Evolutionary conservation across 2,113 vertebrate genomes (phyloP).

Genomic region (Oxygymnocypris stewartii): DNA sequence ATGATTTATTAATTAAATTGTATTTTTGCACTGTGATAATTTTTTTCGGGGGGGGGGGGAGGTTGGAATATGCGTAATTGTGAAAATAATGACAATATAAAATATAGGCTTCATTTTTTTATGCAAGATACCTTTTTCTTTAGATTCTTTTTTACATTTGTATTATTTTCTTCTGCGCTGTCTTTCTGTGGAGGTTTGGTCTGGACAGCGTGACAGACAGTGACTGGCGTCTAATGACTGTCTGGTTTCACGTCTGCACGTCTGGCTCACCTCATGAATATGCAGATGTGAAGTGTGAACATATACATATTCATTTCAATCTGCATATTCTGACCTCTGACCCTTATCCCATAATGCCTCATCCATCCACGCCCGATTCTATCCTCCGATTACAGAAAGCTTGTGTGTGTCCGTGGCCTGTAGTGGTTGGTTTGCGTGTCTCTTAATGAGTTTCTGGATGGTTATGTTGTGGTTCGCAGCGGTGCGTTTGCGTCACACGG

Average conservation of each 20-base stretch:
- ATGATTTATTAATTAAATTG: too few relatives aligned
- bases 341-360: background rate
- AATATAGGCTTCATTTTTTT: background rate
- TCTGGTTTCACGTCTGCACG: constrained; percentile 18
- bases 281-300: constrained; percentile 33
- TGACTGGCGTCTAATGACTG: constrained; percentile 23
- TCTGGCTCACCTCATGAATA: constrained; percentile 46
- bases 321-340: constrained; percentile 48
- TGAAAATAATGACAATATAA: background rate
- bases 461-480: background rate
- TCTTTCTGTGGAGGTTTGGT: background rate
- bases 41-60: too few relatives aligned
- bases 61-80: background rate
- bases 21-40: background rate
- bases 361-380: background rate
- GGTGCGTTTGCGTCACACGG: constrained; percentile 76
- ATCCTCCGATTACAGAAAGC: background rate
- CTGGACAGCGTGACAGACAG: background rate
- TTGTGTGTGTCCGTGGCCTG: background rate
- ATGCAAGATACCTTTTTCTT: background rate
- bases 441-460: background rate
- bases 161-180: background rate
- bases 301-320: constrained; percentile 50
- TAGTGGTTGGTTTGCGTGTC: background rate
- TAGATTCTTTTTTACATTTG: background rate